Percentiles rank a stretch among this genome's conserved stretches.
Evolutionary conservation across 2,113 vertebrate species (phyloP).

Genomic region (Odocoileus virginianus): DNA sequence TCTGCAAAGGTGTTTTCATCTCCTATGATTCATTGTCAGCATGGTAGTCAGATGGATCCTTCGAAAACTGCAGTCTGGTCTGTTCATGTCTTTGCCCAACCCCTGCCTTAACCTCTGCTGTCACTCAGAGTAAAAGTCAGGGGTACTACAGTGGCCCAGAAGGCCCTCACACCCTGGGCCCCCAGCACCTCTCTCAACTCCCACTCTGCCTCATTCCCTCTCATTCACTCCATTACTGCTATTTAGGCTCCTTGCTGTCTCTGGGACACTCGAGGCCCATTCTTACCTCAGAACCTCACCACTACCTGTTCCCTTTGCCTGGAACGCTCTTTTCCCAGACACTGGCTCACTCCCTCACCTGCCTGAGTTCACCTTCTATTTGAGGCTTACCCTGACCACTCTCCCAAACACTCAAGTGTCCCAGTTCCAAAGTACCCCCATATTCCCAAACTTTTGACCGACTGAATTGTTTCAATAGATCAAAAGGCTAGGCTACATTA

Average conservation of each 20-base stretch:
- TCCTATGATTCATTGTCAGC: neutral
- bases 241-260: neutral
- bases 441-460: neutral
- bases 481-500: neutral
- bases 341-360: neutral
- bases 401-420: neutral
- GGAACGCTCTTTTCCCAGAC: neutral
- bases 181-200: neutral
- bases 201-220: neutral
- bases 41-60: neutral
- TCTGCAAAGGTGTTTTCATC: neutral
- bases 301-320: neutral
- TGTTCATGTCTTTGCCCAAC: neutral
- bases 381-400: neutral
- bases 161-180: neutral
- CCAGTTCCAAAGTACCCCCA: neutral
- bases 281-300: neutral
- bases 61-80: neutral
- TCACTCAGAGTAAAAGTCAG: neutral
- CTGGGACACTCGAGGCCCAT: neutral
- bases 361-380: neutral
- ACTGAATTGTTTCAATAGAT: neutral
- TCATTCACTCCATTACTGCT: neutral
- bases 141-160: accelerated
- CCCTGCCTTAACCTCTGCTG: neutral